Evolutionary conservation across 2,797 vertebrate species (phyloP).

Genomic region (Cuniculus paca): DNA sequence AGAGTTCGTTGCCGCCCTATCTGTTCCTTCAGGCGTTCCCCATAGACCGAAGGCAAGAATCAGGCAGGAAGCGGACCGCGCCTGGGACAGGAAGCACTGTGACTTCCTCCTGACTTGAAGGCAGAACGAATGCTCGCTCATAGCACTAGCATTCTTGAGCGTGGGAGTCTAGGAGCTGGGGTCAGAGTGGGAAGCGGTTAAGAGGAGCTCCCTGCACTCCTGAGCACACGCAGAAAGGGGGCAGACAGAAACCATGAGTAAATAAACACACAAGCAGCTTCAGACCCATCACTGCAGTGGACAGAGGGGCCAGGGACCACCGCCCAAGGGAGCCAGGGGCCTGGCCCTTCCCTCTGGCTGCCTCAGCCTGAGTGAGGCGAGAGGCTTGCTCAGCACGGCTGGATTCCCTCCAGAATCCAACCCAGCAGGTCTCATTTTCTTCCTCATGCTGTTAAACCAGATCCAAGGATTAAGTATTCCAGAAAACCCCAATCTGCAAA

Average conservation of each 20-base stretch:
- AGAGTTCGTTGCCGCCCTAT: neutral
- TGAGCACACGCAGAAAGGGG: neutral
- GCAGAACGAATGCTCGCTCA: too few relatives aligned
- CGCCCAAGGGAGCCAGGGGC: neutral
- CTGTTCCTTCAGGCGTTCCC: accelerated
- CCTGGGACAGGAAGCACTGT: neutral
- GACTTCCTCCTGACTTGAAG: neutral
- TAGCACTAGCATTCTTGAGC: neutral
- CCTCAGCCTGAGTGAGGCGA: accelerated
- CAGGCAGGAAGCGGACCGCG: accelerated
- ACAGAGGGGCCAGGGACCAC: neutral
- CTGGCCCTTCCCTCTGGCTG: neutral
- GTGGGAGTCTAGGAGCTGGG: neutral
- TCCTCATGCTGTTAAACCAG: neutral
- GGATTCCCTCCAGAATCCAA: neutral
- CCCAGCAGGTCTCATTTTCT: neutral
- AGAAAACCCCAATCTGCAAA: neutral
- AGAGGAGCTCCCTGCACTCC: neutral
- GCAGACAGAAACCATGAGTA: accelerated
- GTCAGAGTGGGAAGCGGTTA: neutral
- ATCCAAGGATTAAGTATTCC: neutral
- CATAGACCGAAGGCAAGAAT: accelerated
- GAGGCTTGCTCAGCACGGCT: accelerated
- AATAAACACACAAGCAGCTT: accelerated
- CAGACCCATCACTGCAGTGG: neutral